phyloP scores from a whole-genome alignment of 2,113 vertebrate genomes.

The Anseranas semipalmata region DNA sequence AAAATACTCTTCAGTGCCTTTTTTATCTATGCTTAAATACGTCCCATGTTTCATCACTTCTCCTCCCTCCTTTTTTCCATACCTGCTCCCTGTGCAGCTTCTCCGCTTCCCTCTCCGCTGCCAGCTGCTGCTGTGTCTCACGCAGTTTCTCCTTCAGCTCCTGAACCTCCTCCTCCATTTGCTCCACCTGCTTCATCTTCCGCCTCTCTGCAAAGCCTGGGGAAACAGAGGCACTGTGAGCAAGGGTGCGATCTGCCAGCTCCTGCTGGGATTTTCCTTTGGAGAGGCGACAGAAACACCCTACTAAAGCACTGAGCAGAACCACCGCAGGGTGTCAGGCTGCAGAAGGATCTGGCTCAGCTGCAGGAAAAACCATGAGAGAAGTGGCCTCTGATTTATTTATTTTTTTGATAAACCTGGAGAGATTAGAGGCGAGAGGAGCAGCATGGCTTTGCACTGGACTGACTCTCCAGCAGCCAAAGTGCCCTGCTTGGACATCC shows the following conservation, averaged over 20 bases:
- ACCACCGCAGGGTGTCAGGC: neutral
- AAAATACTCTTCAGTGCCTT: neutral
- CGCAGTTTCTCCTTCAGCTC: slow-evolving; percentile 73
- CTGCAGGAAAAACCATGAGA: neutral
- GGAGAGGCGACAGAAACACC: neutral
- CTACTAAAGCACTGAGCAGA: neutral
- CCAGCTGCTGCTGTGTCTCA: slow-evolving; percentile 70
- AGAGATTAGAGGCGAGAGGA: accelerated
- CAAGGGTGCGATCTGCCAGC: neutral
- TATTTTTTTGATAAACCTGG: neutral
- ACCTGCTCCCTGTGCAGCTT: slow-evolving; percentile 70
- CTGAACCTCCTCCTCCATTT: slow-evolving; percentile 71
- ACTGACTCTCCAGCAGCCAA: neutral
- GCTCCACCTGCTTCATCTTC: slow-evolving; percentile 63
- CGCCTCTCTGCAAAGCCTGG: slow-evolving; percentile 60
- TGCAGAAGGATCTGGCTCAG: neutral
- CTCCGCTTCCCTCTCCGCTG: slow-evolving; percentile 60
- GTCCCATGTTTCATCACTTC: accelerated
- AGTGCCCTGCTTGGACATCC: neutral
- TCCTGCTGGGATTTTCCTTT: neutral
- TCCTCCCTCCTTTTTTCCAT: neutral
- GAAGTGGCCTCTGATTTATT: neutral
- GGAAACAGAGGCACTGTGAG: neutral
- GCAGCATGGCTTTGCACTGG: neutral
- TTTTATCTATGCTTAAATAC: neutral